A percentile compares a stretch with the other conserved stretches of the same genome.
Evolutionary conservation across 1,140 invertebrate species (phyloP).

Genomic region (Doryteuthis pealeii): DNA sequence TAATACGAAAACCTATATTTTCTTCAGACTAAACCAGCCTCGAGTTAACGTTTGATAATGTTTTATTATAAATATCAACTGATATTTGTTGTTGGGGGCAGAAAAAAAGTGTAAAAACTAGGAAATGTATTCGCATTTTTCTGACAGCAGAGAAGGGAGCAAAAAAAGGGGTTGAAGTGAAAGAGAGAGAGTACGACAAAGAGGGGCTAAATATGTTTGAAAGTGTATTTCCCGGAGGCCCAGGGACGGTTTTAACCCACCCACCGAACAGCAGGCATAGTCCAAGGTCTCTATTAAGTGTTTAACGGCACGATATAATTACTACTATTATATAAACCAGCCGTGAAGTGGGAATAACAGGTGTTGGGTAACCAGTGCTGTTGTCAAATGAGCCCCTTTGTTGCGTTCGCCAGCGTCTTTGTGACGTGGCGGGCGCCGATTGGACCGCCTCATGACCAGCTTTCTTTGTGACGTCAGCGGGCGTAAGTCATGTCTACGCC

Average conservation of each 20-base stretch:
- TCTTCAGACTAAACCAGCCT: no score
- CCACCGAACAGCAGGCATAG: not conserved
- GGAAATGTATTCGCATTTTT: no score
- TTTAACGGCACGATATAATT: slow-evolving; percentile 2
- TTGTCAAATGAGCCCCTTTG: not conserved
- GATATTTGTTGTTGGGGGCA: no score
- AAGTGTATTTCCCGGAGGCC: not conserved
- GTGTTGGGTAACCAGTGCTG: not conserved
- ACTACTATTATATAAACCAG: slow-evolving; percentile 5
- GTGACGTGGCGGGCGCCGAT: not conserved
- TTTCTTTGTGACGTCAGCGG: slow-evolving; percentile 2
- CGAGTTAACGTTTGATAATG: no score
- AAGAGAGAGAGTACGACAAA: no score
- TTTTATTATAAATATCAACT: no score
- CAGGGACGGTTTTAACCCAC: not conserved
- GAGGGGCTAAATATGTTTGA: not conserved
- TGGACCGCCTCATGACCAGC: not conserved
- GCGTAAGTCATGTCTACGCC: slow-evolving; percentile 3
- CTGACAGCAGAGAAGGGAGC: no score
- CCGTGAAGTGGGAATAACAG: not conserved
- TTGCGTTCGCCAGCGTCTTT: not conserved
- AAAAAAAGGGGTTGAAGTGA: no score
- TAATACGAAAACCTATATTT: no score
- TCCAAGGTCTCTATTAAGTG: not conserved
- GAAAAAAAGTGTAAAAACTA: no score